Conservation (phyloP, 2,797 vertebrate species). For the Glyptemys insculpta region DNA sequence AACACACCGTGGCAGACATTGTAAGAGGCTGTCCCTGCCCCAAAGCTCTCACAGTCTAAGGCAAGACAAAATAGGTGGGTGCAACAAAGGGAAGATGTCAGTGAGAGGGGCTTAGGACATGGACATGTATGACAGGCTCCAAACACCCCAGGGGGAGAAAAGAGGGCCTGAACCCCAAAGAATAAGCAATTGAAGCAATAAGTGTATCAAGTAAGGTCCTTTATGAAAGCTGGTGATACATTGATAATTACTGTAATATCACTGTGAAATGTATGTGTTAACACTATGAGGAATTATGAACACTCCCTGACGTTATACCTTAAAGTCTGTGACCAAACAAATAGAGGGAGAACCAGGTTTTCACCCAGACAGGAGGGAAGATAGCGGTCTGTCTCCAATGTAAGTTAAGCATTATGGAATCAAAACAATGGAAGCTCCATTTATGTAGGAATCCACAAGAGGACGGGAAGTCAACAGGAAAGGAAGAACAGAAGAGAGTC, state of each 20-base stretch:
- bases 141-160: neutral
- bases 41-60: neutral
- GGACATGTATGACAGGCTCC: neutral
- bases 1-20: too few relatives aligned
- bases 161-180: neutral
- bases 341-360: neutral
- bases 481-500: too few relatives aligned
- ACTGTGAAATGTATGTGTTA: neutral
- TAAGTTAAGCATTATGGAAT: neutral
- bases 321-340: neutral
- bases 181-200: neutral
- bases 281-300: neutral
- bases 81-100: neutral
- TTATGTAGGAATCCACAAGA: neutral
- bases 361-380: neutral
- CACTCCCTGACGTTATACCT: neutral
- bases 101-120: neutral
- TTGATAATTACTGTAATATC: too few relatives aligned
- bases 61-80: neutral
- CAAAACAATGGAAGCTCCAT: neutral
- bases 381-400: neutral
- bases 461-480: too few relatives aligned
- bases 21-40: neutral
- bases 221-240: neutral
- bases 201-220: neutral